Evolutionary conservation across 2,113 vertebrate species (phyloP), one percentile per base, ranked within the genome.

Genomic region (Origma solitaria): DNA sequence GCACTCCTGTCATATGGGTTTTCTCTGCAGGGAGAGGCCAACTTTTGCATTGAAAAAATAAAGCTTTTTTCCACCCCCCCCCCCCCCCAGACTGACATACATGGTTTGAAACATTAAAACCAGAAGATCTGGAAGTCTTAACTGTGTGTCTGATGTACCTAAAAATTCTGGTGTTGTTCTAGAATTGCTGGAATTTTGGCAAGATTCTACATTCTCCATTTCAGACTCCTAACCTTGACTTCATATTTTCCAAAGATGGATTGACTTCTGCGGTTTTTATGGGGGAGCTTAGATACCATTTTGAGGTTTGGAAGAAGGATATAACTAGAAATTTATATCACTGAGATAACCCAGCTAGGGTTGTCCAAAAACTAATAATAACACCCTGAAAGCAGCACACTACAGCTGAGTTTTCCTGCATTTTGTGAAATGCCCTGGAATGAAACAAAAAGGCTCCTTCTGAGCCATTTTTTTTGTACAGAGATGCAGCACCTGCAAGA

Each of bases 401-500:
- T 44, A 2, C 22, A 73, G 27, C 6, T 83, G 18, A 15, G 19
- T 88, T 92, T 42, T 77, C 50, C 60, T 73, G 33, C 45, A 30
- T 71, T 75, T 82, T 50, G 23, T 66, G 60, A 90, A 90, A 77
- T 80, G 11, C 6, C 33, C 40, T 70, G n/a, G 19, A 31, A 2
- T 76, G 25, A 65, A 89, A 69, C 21, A 61, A 69, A 91, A 84
- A 86, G 18, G 19, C 11, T 82, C 10, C 14, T 75, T 82, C 44
- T 51, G 60, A 92, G 58, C 11, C 20, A 11, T 37, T 25, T 69
- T 80, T 76, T 73, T 97, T 65, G 90, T 90, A 94, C 92, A 90
- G 96, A 96, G 57, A 96, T 91, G 71, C 61, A 92, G 95, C 80
- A 92, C 81, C 95, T 97, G 85, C 76, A 97, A 97, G 81, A 82